Percentiles rank a stretch among this genome's conserved stretches.
phyloP scores from a whole-genome alignment of 2,113 vertebrate species.

The Chaenocephalus aceratus region DNA sequence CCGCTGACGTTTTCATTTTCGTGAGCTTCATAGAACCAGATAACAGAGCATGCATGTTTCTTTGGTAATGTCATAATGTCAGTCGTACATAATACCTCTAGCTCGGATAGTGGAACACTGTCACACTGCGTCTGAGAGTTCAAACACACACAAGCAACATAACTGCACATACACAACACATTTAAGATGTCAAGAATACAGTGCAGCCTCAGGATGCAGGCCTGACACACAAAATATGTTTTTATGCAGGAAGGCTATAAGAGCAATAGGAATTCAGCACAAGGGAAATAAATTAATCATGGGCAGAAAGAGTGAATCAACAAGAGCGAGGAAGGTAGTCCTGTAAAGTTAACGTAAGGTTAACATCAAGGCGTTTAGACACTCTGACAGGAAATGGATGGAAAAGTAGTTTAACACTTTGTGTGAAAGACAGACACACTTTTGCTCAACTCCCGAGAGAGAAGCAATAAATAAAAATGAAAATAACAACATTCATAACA shows the following conservation, averaged over 20 bases:
- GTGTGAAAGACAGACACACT: no score
- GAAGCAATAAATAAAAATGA: background rate
- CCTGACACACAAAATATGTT: background rate
- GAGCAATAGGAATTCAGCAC: background rate
- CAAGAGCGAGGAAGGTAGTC: background rate
- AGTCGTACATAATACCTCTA: conserved; percentile 2
- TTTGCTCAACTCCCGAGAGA: background rate
- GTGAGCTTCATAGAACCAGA: conserved; percentile 6
- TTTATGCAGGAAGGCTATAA: background rate
- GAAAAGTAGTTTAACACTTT: background rate
- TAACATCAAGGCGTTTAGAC: background rate
- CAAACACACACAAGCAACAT: conserved; percentile 20
- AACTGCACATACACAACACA: background rate
- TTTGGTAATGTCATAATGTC: conserved; percentile 21
- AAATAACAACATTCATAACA: background rate
- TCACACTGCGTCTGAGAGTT: background rate
- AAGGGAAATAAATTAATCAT: background rate
- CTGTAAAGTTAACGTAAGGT: no score
- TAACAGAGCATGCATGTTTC: background rate
- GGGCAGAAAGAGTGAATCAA: background rate
- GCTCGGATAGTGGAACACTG: background rate
- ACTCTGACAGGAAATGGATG: background rate
- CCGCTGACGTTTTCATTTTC: conserved; percentile 33
- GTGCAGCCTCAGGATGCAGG: background rate
- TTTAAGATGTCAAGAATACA: background rate